Evolutionary conservation across 1,140 invertebrate genomes (phyloP).

Genomic region (Ptiloglossa arizonensis): DNA sequence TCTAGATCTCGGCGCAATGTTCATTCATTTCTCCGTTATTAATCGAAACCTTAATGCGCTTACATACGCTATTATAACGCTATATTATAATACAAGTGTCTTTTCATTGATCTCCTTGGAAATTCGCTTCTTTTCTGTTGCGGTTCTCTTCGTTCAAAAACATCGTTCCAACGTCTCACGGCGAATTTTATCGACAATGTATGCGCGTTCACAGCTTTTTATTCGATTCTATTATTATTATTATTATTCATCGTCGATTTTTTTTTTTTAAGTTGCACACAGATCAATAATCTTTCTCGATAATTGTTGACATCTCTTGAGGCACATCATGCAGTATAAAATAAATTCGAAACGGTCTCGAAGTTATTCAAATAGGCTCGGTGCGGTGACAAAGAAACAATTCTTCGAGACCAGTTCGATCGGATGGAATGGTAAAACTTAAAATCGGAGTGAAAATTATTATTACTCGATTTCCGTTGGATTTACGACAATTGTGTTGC

Average conservation of each 20-base stretch:
- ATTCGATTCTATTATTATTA: slow-evolving; percentile 10
- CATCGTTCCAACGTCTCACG: background rate
- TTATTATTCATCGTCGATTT: background rate
- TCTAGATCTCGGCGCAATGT: slow-evolving; percentile 28
- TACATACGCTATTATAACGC: slow-evolving; percentile 35
- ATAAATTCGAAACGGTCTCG: slow-evolving; percentile 19
- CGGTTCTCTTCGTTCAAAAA: background rate
- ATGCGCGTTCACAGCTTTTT: slow-evolving; percentile 22
- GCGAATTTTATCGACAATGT: slow-evolving; percentile 16
- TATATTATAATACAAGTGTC: slow-evolving; percentile 49
- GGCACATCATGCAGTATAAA: slow-evolving; percentile 38
- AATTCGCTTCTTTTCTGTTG: background rate
- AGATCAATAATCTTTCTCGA: background rate
- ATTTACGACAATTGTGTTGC: background rate
- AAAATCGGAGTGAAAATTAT: slow-evolving; percentile 19
- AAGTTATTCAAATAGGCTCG: background rate
- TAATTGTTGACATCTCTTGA: slow-evolving; percentile 25
- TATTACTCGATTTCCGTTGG: slow-evolving; percentile 7
- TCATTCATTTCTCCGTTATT: slow-evolving; percentile 31
- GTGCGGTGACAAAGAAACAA: background rate
- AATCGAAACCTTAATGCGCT: slow-evolving; percentile 35
- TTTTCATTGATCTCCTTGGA: slow-evolving; percentile 27
- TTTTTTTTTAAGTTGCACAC: background rate
- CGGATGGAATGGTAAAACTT: slow-evolving; percentile 14
- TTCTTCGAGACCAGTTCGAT: slow-evolving; percentile 12